These are phyloP conservation scores for Eulacestoma nigropectus DNA, from an alignment of 2,113 vertebrate genomes.

Conservation along the genomic window DNA sequence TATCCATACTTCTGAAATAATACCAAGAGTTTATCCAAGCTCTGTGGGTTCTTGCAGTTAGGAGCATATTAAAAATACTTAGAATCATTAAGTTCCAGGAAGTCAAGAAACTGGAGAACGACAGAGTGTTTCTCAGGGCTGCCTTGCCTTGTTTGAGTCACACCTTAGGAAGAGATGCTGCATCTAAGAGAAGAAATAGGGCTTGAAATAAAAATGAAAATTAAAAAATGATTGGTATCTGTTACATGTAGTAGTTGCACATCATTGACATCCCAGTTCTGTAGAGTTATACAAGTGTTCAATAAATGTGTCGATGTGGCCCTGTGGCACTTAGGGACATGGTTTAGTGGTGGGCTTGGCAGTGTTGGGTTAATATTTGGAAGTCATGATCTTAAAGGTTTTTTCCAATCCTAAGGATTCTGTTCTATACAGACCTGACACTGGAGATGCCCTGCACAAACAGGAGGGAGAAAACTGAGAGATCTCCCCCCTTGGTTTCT, in stretches of 20 bases:
- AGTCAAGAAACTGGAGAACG: background rate
- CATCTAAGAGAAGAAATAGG: background rate
- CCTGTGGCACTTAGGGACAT: background rate
- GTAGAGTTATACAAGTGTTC: background rate
- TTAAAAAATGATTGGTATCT: fast-evolving
- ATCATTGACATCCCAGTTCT: background rate
- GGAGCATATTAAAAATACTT: background rate
- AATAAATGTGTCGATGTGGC: background rate
- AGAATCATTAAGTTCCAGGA: background rate
- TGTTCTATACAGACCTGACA: background rate
- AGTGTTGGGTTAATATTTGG: background rate
- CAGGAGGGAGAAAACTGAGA: background rate
- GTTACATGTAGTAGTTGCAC: background rate
- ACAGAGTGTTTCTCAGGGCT: background rate
- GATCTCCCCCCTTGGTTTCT: background rate
- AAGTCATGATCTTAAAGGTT: background rate
- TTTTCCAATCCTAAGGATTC: background rate
- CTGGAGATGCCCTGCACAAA: no score
- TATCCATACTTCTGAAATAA: background rate
- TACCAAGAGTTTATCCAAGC: background rate
- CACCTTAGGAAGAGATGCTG: background rate
- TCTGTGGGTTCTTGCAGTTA: background rate
- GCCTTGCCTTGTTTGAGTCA: background rate
- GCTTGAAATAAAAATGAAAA: background rate
- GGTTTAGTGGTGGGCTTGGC: background rate